Conservation (phyloP, 1,140 invertebrate genomes). For the Pomacea maculata region DNA sequence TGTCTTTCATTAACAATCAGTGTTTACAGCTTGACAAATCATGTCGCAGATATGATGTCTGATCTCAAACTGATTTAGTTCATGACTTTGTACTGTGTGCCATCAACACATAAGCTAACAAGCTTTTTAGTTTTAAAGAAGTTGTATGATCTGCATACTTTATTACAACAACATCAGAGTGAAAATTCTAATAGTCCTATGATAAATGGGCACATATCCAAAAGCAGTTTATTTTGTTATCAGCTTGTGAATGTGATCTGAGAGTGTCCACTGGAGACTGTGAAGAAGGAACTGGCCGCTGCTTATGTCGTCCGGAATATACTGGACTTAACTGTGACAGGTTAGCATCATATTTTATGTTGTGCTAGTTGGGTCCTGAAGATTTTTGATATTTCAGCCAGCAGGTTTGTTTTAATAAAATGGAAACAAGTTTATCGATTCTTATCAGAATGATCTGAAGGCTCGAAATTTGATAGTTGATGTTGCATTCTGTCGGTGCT, state of each 20-base stretch:
- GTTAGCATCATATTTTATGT: slow-evolving; percentile 62
- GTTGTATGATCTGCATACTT: too few relatives aligned
- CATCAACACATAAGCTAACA: too few relatives aligned
- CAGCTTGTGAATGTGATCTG: slow-evolving; percentile 88
- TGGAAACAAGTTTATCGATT: neutral
- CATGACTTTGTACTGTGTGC: too few relatives aligned
- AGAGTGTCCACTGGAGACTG: slow-evolving; percentile 93
- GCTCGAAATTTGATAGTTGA: neutral
- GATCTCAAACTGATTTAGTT: too few relatives aligned
- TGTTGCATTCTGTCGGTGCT: neutral
- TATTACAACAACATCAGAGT: too few relatives aligned
- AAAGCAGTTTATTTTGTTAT: slow-evolving; percentile 21
- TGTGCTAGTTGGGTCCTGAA: neutral
- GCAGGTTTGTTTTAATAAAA: neutral
- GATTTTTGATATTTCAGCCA: neutral
- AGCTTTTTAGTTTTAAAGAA: too few relatives aligned
- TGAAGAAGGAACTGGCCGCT: slow-evolving; percentile 89
- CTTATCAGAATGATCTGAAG: neutral
- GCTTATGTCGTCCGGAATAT: slow-evolving; percentile 93
- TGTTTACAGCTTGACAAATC: too few relatives aligned
- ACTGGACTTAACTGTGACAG: slow-evolving; percentile 90
- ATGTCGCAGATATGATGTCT: too few relatives aligned
- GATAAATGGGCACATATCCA: too few relatives aligned
- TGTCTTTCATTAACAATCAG: neutral
- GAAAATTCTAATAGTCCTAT: too few relatives aligned